Base-by-base conservation (phyloP, 1,140 invertebrate genomes). In the Piezodorus guildinii region DNA sequence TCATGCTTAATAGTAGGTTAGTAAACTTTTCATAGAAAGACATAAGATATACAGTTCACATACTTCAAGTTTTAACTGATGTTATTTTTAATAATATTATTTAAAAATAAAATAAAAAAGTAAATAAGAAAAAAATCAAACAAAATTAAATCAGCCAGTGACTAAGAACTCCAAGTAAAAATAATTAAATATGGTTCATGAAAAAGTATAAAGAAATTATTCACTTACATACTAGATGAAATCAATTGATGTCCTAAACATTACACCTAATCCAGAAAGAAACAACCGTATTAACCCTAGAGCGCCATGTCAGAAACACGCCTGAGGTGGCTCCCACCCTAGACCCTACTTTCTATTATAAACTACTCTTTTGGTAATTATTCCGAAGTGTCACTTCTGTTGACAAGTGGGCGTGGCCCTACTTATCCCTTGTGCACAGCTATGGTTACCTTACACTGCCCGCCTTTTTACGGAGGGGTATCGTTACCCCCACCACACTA, bases 1-100 rank as follows among this genome's bases (percentile, higher is more conserved):
- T 61, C 60, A 61, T 61, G 30, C 60, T 46, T 46, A 61, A 43
- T 43, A 63, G 62, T 63, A 39, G 62, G 62, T 63, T 63, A 63
- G 62, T 63, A 63, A 52, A 49, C 25, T 54, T 51, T 4, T 34
- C 15, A n/a, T 14, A 52, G 59, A 19, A 17, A 60, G 8, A 25
- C 0, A 23, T 25, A 56, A n/a, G 3, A 25, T 16, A 56, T 56
- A 25, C 3, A 56, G 19, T 23, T 56, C 5, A 27, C 6, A 25
- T 23, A 23, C 46, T 19, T 49, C 1, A 3, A 19, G 19, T 17
- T 49, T 19, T 19, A n/a, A 10, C 2, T 17, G 46, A 21, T 6
- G 19, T 49, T 17, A 10, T 17, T 2, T 19, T 49, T n/a, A 49
- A 49, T 49, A 49, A 21, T n/a, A 49, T 46, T n/a, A n/a, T 3